phyloP scores from a whole-genome alignment of 2,113 vertebrate genomes.

The Stercorarius parasiticus region DNA sequence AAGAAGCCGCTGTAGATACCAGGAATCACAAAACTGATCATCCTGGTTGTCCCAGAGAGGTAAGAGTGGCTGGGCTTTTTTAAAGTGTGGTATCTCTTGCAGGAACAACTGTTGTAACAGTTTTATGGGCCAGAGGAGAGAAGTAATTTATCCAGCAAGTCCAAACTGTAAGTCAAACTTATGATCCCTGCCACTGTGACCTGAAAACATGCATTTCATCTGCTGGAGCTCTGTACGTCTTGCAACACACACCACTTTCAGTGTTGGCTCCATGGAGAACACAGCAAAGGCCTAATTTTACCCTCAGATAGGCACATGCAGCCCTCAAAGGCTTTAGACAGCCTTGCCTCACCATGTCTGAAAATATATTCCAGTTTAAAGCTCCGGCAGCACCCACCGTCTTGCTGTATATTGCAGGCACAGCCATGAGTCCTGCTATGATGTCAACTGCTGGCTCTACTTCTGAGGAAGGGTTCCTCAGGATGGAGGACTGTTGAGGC shows the following conservation, averaged over 20 bases:
- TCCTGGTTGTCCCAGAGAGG: rapidly evolving
- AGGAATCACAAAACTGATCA: background rate
- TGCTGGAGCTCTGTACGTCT: background rate
- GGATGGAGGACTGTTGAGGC: background rate
- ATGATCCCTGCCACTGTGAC: background rate
- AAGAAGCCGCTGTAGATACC: background rate
- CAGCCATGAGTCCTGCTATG: background rate
- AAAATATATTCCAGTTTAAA: background rate
- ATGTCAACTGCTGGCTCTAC: background rate
- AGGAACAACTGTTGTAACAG: background rate
- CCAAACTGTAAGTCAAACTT: background rate
- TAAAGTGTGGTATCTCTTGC: background rate
- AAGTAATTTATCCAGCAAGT: background rate
- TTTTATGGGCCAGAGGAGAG: background rate
- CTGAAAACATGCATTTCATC: background rate
- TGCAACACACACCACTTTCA: background rate
- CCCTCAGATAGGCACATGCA: background rate
- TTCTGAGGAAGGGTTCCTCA: background rate
- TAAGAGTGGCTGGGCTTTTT: background rate
- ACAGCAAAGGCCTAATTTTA: background rate
- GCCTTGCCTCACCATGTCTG: background rate
- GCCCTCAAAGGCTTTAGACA: background rate
- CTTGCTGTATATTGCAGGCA: background rate
- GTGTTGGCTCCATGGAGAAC: background rate
- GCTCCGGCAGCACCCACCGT: background rate